These are phyloP conservation scores for Thunnus maccoyii DNA, from an alignment of 2,113 vertebrate genomes.

Conservation along the genomic window DNA sequence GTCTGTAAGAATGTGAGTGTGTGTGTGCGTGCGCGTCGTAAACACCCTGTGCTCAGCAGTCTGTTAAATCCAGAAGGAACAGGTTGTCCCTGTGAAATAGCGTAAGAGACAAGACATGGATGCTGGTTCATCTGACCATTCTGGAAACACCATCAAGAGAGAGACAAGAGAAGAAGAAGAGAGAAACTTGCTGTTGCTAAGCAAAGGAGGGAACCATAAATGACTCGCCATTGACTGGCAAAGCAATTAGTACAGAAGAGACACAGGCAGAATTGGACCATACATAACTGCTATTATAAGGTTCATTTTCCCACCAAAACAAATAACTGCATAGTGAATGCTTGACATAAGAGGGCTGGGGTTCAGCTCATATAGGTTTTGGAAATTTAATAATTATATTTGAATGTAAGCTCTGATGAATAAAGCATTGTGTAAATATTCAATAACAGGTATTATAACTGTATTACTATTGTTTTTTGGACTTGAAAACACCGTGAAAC, in stretches of 20 bases:
- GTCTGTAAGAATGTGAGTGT: constrained; percentile 4
- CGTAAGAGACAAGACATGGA: constrained; percentile 28
- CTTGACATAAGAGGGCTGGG: constrained; percentile 3
- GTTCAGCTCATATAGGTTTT: constrained; percentile 1
- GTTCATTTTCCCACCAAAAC: not conserved
- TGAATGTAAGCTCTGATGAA: constrained; percentile 1
- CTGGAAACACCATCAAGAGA: not conserved
- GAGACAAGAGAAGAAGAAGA: not conserved
- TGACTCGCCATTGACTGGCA: constrained; percentile 6
- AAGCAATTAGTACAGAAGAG: constrained; percentile 16
- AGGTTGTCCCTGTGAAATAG: constrained; percentile 63
- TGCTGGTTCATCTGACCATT: constrained; percentile 24
- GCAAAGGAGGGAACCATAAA: constrained; percentile 10
- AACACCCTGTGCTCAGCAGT: constrained; percentile 68
- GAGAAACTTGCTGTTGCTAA: not conserved
- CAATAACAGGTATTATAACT: not conserved
- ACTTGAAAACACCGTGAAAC: not conserved
- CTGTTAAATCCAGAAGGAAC: constrained; percentile 66
- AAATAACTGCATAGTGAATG: constrained; percentile 5
- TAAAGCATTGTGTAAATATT: not conserved
- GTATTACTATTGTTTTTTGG: constrained; percentile 1
- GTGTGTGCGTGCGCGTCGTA: constrained; percentile 31
- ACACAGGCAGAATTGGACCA: constrained; percentile 1
- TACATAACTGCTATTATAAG: not conserved
- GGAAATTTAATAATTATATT: not conserved